These are phyloP conservation scores for Acleris emargana DNA, from an alignment of 2,888 invertebrate genomes.

Conservation along the genomic window DNA sequence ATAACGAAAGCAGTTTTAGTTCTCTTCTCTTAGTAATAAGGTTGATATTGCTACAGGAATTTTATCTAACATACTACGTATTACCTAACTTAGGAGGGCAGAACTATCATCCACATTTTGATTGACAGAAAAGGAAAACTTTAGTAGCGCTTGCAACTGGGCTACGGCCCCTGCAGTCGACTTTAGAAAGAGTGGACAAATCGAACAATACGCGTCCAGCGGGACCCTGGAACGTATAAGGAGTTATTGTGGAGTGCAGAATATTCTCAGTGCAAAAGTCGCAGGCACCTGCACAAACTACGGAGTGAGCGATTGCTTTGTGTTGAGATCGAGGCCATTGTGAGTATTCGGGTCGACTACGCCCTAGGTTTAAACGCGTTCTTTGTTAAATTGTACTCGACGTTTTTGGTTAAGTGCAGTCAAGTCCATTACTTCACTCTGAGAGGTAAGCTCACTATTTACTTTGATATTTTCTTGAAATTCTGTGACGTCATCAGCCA, in stretches of 20 bases:
- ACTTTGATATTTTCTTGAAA: too few species aligned
- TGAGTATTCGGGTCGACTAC: slow-evolving; percentile 67
- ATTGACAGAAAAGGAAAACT: too few species aligned
- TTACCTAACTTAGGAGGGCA: too few species aligned
- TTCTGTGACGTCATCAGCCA: too few species aligned
- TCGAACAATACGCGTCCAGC: slow-evolving; percentile 39
- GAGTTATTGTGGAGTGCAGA: slow-evolving; percentile 38
- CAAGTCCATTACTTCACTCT: neutral
- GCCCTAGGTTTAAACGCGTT: slow-evolving; percentile 57
- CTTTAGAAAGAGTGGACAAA: slow-evolving; percentile 26
- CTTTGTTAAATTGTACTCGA: slow-evolving; percentile 27
- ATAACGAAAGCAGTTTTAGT: too few species aligned
- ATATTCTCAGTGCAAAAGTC: slow-evolving; percentile 52
- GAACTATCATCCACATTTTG: too few species aligned
- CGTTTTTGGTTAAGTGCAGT: slow-evolving; percentile 21
- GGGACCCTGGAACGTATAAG: slow-evolving; percentile 42
- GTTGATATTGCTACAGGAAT: too few species aligned
- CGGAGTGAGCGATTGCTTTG: slow-evolving; percentile 65
- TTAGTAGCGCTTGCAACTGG: too few species aligned
- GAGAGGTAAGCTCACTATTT: too few species aligned
- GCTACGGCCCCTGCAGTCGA: too few species aligned
- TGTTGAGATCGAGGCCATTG: slow-evolving; percentile 66
- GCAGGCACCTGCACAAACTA: slow-evolving; percentile 62
- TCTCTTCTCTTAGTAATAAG: too few species aligned
- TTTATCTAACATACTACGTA: too few species aligned